phyloP scores from a whole-genome alignment of 2,888 invertebrate species.

The Diaphora mendica region DNA sequence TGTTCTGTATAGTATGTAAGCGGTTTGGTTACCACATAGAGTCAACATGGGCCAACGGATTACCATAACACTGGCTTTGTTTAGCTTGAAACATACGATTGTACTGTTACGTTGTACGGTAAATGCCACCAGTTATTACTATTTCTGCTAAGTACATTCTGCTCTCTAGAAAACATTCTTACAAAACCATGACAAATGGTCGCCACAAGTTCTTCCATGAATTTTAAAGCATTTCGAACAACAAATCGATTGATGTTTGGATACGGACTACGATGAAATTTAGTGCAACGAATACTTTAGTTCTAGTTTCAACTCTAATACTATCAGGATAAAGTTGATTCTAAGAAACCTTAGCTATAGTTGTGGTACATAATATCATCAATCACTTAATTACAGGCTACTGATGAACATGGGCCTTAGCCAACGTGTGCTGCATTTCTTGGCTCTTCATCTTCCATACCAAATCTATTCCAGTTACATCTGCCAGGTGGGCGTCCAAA shows the following conservation, averaged over 20 bases:
- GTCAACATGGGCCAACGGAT: no score
- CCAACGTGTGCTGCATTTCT: no score
- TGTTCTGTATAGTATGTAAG: no score
- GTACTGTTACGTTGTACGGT: no score
- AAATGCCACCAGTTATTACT: background rate
- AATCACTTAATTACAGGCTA: no score
- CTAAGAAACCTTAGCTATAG: no score
- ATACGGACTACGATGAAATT: conserved; percentile 8
- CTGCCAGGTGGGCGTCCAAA: no score
- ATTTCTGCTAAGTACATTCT: background rate
- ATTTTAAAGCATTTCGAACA: conserved; percentile 12
- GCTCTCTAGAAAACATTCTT: background rate
- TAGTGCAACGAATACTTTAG: conserved; percentile 22
- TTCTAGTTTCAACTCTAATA: conserved; percentile 12
- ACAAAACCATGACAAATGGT: conserved; percentile 9
- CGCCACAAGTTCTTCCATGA: conserved; percentile 13
- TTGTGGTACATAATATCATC: no score
- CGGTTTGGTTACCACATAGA: no score
- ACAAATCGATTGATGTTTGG: conserved; percentile 24
- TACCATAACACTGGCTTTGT: no score
- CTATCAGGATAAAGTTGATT: background rate
- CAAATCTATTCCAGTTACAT: no score
- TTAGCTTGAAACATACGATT: background rate
- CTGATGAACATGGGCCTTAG: background rate
- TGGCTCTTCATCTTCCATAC: no score